Conservation (phyloP, 2,888 invertebrate species). For the Marronus borbonicus region DNA sequence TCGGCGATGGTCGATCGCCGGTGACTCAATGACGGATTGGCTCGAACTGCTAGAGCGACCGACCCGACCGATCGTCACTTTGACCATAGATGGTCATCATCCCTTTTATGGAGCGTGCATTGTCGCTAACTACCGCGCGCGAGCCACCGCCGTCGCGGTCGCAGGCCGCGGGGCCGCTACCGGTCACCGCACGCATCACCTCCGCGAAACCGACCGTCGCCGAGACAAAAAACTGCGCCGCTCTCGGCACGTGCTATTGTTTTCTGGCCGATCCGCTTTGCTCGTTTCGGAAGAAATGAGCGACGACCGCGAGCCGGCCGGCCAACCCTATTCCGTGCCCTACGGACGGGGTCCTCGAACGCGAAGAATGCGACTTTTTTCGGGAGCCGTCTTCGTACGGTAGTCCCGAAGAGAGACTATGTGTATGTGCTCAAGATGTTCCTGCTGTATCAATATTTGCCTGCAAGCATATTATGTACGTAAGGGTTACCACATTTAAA, state of each 20-base stretch:
- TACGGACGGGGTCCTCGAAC: constrained; percentile 48
- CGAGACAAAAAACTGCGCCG: constrained; percentile 46
- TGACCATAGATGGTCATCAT: constrained; percentile 67
- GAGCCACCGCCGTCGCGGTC: constrained; percentile 44
- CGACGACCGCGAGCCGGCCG: constrained; percentile 50
- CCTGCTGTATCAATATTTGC: too few relatives aligned
- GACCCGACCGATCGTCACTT: constrained; percentile 42
- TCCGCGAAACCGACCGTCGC: constrained; percentile 31
- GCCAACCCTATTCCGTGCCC: constrained; percentile 14
- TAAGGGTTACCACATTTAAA: too few relatives aligned
- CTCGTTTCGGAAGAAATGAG: constrained; percentile 58
- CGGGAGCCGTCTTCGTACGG: constrained; percentile 48
- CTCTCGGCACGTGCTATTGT: constrained; percentile 68
- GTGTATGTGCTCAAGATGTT: neutral
- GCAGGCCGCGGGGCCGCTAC: constrained; percentile 58
- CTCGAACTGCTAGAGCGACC: constrained; percentile 5
- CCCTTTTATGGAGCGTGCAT: constrained; percentile 66
- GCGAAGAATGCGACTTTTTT: constrained; percentile 56
- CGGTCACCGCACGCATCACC: constrained; percentile 61
- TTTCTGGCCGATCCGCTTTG: constrained; percentile 51
- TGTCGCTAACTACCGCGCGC: constrained; percentile 59
- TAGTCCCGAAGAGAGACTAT: neutral
- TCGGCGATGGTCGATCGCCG: constrained; percentile 56
- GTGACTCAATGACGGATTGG: constrained; percentile 46
- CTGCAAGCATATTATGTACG: too few relatives aligned